These are phyloP conservation scores for Gymnodraco acuticeps DNA, from an alignment of 2,797 vertebrate genomes.

Conservation along the genomic window DNA sequence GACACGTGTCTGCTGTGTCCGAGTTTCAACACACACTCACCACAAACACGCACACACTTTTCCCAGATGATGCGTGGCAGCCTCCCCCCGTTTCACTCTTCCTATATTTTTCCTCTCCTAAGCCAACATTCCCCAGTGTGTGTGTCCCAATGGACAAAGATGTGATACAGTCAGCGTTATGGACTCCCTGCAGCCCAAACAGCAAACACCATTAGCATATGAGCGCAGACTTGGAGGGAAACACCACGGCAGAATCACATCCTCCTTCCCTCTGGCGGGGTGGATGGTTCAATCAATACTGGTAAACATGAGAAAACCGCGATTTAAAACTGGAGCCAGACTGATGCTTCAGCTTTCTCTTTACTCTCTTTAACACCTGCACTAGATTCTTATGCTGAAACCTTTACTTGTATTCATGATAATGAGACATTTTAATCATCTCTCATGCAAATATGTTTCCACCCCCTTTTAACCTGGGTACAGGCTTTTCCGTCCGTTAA, in stretches of 20 bases:
- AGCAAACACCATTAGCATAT: conserved; percentile 66
- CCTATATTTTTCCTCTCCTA: conserved; percentile 43
- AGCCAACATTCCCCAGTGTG: conserved; percentile 47
- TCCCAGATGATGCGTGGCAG: conserved; percentile 37
- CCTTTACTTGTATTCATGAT: conserved; percentile 38
- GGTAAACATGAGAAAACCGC: conserved; percentile 43
- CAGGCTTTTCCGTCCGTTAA: conserved; percentile 6
- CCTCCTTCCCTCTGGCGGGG: conserved; percentile 47
- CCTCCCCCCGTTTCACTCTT: conserved; percentile 36
- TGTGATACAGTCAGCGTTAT: conserved; percentile 64
- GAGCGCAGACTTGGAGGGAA: conserved; percentile 45
- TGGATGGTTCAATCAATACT: conserved; percentile 51
- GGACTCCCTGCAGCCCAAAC: conserved; percentile 68
- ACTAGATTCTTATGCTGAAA: conserved; percentile 45
- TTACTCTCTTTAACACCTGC: conserved; percentile 35
- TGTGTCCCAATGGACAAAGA: conserved; percentile 47
- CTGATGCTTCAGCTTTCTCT: conserved; percentile 1
- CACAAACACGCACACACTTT: conserved; percentile 33
- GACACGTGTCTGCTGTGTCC: conserved; percentile 82
- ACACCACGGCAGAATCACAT: conserved; percentile 55
- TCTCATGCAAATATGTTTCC: conserved; percentile 36
- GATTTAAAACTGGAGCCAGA: conserved; percentile 15
- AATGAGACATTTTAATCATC: conserved; percentile 58
- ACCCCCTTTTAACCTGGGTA: conserved; percentile 18
- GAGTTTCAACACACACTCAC: conserved; percentile 48